Base-by-base conservation (phyloP, 2,888 invertebrate species). In the Hypomecis punctinalis region DNA sequence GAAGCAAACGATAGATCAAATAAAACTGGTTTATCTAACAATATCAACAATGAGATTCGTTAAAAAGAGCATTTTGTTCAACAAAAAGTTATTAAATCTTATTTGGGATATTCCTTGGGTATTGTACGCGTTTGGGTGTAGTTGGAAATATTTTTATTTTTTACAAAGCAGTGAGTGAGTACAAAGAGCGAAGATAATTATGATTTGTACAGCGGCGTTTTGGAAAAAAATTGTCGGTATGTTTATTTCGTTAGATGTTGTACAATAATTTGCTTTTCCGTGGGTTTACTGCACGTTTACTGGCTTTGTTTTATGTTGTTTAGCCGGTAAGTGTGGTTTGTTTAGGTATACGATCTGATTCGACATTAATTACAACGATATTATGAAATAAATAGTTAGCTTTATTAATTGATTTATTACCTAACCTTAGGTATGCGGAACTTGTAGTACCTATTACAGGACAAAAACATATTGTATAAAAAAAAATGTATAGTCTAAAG, bases 71-170 rank as follows among this genome's bases (percentile, higher is more conserved):
- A 88, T 84, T 82, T 78, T 77, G 73, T 70, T 78, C 81, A 82
- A 90, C 86, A 88, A 88, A 91, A 90, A 85, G 85, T 90, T 91
- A 90, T 91, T 91, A 90, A 90, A 91, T 87, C 89, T 86, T 74
- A 84, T 88, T 85, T 75, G 70, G 77, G 80, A 74, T 80, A 75
- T 67, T 76, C 76, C 73, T 72, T 72, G 70, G 56, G 64, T 61
- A 78, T 84, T 85, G 83, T 84, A 63, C 68, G 73, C 71, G 69
- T 76, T 75, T 71, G 72, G 80, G 79, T 76, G 76, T 76, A 78
- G 83, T 85, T 81, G 75, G 52, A 60, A 59, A 60, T 56, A 47
- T 47, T 61, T 47, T 65, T 66, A 60, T 67, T 65, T 23, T 63
- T 60, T 57, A 62, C 61, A 37, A 56, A 6, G 7, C 57, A 40